A percentile compares a stretch with the other conserved stretches of the same genome.
Conservation (phyloP, 2,113 vertebrate species). For the Pelobates fuscus region DNA sequence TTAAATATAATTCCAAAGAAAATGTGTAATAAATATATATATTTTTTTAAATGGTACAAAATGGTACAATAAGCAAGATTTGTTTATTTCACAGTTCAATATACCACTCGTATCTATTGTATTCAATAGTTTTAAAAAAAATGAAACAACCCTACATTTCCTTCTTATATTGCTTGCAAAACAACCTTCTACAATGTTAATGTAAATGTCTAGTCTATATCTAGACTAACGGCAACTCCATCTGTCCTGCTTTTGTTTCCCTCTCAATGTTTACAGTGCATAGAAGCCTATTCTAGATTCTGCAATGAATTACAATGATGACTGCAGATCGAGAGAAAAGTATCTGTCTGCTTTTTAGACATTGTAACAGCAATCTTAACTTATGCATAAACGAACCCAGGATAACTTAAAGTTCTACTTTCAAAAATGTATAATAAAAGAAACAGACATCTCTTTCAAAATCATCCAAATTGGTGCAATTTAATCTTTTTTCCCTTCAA, state of each 20-base stretch:
- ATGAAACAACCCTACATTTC: neutral
- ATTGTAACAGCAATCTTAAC: slow-evolving; percentile 3
- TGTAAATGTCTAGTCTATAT: neutral
- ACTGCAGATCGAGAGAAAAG: neutral
- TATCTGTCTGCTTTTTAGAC: slow-evolving; percentile 1
- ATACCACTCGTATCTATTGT: too few species aligned
- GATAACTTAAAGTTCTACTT: slow-evolving; percentile 36
- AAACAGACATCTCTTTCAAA: slow-evolving; percentile 27
- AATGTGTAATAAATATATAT: too few species aligned
- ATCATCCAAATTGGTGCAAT: slow-evolving; percentile 47
- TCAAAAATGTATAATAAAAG: slow-evolving; percentile 36
- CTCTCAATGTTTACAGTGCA: neutral
- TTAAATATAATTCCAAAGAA: too few species aligned
- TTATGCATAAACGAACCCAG: slow-evolving; percentile 5
- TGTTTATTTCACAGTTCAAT: too few species aligned
- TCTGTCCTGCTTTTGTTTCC: neutral
- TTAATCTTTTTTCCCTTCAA: slow-evolving; percentile 35
- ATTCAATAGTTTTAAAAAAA: too few species aligned
- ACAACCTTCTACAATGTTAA: neutral
- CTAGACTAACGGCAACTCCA: neutral
- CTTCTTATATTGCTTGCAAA: too few species aligned
- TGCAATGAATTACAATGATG: slow-evolving; percentile 12
- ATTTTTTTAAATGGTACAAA: too few species aligned
- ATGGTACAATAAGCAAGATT: too few species aligned
- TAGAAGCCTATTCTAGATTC: neutral